Conservation (phyloP, 2,113 vertebrate species). For the Coreoperca whiteheadi region DNA sequence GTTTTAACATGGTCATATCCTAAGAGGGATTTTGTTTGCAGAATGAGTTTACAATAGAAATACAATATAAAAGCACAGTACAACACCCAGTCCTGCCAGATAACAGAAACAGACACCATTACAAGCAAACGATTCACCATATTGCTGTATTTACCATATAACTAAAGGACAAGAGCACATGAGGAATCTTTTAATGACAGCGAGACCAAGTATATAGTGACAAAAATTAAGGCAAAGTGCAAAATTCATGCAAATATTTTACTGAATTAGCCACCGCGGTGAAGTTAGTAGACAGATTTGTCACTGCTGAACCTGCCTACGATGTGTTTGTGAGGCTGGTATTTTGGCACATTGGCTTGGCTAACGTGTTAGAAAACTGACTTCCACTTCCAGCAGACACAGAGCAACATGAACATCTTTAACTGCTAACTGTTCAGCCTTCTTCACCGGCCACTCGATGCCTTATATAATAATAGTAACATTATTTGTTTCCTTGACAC, state of each 20-base stretch:
- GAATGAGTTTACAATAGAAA: slow-evolving; percentile 22
- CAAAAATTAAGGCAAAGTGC: not conserved
- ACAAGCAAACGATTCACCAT: not conserved
- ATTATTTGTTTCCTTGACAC: too few species aligned
- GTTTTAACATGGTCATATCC: slow-evolving; percentile 33
- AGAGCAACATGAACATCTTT: too few species aligned
- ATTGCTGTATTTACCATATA: not conserved
- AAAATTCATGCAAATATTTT: not conserved
- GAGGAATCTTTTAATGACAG: not conserved
- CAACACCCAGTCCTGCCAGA: not conserved
- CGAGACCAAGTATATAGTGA: not conserved
- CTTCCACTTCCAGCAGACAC: too few species aligned
- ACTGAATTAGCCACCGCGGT: not conserved
- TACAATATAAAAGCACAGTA: not conserved
- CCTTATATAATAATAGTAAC: too few species aligned
- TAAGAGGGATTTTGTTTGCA: slow-evolving; percentile 47
- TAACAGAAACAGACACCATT: not conserved
- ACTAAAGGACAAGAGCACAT: not conserved
- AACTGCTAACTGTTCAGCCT: too few species aligned
- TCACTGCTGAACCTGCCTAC: not conserved
- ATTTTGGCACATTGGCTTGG: too few species aligned
- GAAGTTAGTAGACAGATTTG: not conserved
- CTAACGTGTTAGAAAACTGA: too few species aligned
- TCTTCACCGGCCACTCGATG: too few species aligned
- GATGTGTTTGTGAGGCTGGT: not conserved